Evolutionary conservation across 2,113 vertebrate species (phyloP).

Genomic region (Ginglymostoma cirratum): DNA sequence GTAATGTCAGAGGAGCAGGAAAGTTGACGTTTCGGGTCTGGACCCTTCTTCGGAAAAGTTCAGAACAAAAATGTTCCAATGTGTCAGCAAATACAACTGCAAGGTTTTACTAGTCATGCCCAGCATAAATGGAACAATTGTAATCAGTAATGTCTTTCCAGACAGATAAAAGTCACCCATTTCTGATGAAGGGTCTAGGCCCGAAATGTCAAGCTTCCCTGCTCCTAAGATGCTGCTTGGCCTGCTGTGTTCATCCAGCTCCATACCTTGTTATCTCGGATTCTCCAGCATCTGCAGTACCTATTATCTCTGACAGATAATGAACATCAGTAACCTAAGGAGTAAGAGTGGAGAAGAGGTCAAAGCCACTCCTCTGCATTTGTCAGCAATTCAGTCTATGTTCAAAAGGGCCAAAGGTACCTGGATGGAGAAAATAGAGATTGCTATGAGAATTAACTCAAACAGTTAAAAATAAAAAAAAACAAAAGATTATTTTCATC

Average conservation of each 20-base stretch:
- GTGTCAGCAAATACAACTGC: neutral
- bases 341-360: neutral
- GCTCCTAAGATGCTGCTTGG: too few species aligned
- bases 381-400: neutral
- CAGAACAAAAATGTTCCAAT: neutral
- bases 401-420: neutral
- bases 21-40: too few species aligned
- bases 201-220: too few species aligned
- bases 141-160: conserved; percentile 7
- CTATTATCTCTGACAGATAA: too few species aligned
- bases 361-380: neutral
- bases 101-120: neutral
- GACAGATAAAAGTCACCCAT: conserved; percentile 22
- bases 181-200: too few species aligned
- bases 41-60: neutral
- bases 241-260: too few species aligned
- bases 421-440: neutral
- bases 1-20: too few species aligned
- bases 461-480: neutral
- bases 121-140: neutral
- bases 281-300: too few species aligned
- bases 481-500: neutral
- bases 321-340: neutral
- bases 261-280: too few species aligned
- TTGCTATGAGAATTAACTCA: neutral